phyloP scores from a whole-genome alignment of 2,113 vertebrate genomes.

The Spermophilus dauricus region DNA sequence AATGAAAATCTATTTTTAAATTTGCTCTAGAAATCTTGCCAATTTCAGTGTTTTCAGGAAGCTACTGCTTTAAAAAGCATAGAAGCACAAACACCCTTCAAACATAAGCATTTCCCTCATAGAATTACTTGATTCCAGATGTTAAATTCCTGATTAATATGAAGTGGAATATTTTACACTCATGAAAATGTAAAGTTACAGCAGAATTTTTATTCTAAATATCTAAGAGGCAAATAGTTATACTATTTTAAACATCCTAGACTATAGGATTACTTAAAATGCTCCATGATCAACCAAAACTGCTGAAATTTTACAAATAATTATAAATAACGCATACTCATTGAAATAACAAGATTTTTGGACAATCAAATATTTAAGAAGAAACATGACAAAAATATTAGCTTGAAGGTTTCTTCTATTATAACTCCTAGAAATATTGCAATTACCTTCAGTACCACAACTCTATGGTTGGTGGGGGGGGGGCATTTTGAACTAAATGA shows the following conservation, averaged over 20 bases:
- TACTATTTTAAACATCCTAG: not conserved
- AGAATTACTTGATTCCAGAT: slow-evolving; percentile 9
- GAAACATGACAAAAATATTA: slow-evolving; percentile 5
- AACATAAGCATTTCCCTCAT: not conserved
- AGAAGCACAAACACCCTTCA: not conserved
- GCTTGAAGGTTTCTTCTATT: not conserved
- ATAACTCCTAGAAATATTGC: not conserved
- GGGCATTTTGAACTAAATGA: not conserved
- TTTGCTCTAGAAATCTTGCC: slow-evolving; percentile 65
- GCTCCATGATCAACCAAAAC: not conserved
- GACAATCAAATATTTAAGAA: not conserved
- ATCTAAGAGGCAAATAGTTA: slow-evolving; percentile 35
- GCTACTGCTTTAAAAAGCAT: not conserved
- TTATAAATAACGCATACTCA: not conserved
- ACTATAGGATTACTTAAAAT: not conserved
- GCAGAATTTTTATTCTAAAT: slow-evolving; percentile 33
- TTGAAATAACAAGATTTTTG: slow-evolving; percentile 36
- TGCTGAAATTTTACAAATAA: slow-evolving; percentile 42
- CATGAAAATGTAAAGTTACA: slow-evolving; percentile 45
- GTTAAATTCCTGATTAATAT: slow-evolving; percentile 28
- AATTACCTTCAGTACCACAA: not conserved
- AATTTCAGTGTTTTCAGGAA: slow-evolving; percentile 52
- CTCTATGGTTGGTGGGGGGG: not conserved
- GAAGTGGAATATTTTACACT: not conserved
- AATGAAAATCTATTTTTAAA: slow-evolving; percentile 72